Percentiles rank a stretch among this genome's conserved stretches.
phyloP scores from a whole-genome alignment of 1,140 invertebrate species.

The Manduca sexta region DNA sequence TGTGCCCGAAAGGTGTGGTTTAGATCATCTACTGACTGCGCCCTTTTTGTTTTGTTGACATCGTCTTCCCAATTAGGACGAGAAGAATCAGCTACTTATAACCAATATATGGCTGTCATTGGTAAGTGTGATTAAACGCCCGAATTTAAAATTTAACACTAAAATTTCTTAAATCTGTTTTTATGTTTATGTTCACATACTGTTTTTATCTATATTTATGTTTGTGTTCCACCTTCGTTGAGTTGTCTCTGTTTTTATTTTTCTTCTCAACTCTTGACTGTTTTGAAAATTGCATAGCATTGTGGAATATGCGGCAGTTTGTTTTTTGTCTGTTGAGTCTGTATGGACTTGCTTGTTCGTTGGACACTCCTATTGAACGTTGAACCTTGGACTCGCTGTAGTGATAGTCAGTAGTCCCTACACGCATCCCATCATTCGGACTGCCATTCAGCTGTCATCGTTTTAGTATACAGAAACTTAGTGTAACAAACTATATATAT shows the following conservation, averaged over 20 bases:
- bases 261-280: conserved; percentile 44
- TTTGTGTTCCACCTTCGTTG: conserved; percentile 15
- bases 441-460: too few species aligned
- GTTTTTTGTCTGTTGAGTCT: conserved; percentile 26
- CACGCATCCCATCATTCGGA: conserved; percentile 45
- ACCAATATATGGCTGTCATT: conserved; percentile 90
- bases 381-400: background rate
- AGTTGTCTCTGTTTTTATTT: conserved; percentile 26
- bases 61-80: conserved; percentile 81
- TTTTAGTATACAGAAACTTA: conserved; percentile 14
- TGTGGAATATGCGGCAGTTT: conserved; percentile 70
- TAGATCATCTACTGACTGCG: conserved; percentile 75
- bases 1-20: conserved; percentile 48
- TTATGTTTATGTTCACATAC: conserved; percentile 53
- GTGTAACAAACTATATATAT: background rate
- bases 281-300: conserved; percentile 68
- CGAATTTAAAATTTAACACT: conserved; percentile 64
- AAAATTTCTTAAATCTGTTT: conserved; percentile 49
- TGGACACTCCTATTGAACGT: too few species aligned
- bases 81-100: conserved; percentile 90
- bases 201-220: conserved; percentile 39
- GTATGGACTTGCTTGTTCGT: background rate
- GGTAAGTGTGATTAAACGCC: conserved; percentile 82
- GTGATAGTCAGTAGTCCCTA: conserved; percentile 49
- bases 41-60: conserved; percentile 78